Evolutionary conservation across 2,797 vertebrate species (phyloP).

Genomic region (Pseudomugil gertrudae): DNA sequence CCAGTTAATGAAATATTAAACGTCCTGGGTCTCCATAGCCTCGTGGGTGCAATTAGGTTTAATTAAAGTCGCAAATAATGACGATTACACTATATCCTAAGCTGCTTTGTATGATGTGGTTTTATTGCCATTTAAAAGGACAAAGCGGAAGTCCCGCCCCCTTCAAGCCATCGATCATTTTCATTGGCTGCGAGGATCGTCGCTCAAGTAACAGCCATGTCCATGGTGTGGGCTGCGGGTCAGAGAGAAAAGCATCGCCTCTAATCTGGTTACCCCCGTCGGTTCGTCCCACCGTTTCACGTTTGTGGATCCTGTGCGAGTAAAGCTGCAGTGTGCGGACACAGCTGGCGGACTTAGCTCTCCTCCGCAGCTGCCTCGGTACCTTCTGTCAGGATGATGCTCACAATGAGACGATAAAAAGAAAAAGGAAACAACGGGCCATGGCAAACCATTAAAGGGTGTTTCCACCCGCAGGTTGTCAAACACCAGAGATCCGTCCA

Average conservation of each 20-base stretch:
- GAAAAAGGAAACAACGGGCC: constrained; percentile 13
- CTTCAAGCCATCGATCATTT: not conserved
- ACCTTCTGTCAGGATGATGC: constrained; percentile 43
- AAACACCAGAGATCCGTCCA: constrained; percentile 23
- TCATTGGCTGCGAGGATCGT: constrained; percentile 54
- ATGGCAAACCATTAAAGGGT: constrained; percentile 37
- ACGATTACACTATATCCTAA: not conserved
- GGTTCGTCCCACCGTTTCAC: constrained; percentile 16
- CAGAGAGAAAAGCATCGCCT: constrained; percentile 53
- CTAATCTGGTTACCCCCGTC: constrained; percentile 42
- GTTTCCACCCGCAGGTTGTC: constrained; percentile 50
- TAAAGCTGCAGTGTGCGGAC: not conserved
- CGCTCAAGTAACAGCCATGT: constrained; percentile 59
- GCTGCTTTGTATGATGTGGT: not conserved
- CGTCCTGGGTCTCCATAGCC: not conserved
- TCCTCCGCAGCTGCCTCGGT: constrained; percentile 5
- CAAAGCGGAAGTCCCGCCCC: constrained; percentile 73
- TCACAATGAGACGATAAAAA: constrained; percentile 41
- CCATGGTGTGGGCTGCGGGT: constrained; percentile 47
- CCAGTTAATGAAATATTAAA: not conserved
- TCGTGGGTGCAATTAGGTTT: not conserved
- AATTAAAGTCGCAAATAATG: not conserved
- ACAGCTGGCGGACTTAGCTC: not conserved
- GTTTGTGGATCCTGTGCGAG: not conserved
- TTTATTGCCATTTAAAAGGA: constrained; percentile 1